Evolutionary conservation across 2,113 vertebrate species (phyloP).

Genomic region (Orycteropus afer): DNA sequence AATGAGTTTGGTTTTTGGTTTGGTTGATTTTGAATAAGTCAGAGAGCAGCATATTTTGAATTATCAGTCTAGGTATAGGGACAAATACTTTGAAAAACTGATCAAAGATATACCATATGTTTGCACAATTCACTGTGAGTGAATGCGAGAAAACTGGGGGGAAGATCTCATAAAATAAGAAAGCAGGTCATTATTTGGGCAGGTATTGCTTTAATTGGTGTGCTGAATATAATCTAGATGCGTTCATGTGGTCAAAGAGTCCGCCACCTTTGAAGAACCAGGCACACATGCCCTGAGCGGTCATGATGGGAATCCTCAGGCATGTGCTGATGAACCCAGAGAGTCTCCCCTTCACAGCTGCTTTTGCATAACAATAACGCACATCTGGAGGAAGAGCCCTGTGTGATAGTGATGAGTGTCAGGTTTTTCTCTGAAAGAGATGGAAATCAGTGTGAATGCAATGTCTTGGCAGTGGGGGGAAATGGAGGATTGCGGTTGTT

Average conservation of each 20-base stretch:
- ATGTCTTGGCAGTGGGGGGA: not conserved
- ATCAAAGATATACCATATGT: not conserved
- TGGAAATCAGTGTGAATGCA: not conserved
- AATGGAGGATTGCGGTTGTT: not conserved
- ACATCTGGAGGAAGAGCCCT: not conserved
- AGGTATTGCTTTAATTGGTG: constrained; percentile 79
- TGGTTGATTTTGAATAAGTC: constrained; percentile 17
- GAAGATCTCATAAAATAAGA: not conserved
- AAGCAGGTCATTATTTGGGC: not conserved
- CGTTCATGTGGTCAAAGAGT: not conserved
- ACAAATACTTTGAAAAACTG: not conserved
- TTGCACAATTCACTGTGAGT: not conserved
- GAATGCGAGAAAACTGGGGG: not conserved
- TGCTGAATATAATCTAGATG: constrained; percentile 76
- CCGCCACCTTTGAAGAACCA: not conserved
- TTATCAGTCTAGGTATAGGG: not conserved
- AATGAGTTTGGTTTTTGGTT: too few relatives aligned
- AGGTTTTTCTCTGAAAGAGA: not conserved
- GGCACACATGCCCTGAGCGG: not conserved
- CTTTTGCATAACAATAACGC: not conserved
- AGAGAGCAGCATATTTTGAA: not conserved
- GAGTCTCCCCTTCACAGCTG: not conserved
- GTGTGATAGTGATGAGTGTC: accelerated
- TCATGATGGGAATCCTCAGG: not conserved
- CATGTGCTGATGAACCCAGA: not conserved